Conservation (phyloP, 2,113 vertebrate species). For the Pseudonaja textilis region DNA sequence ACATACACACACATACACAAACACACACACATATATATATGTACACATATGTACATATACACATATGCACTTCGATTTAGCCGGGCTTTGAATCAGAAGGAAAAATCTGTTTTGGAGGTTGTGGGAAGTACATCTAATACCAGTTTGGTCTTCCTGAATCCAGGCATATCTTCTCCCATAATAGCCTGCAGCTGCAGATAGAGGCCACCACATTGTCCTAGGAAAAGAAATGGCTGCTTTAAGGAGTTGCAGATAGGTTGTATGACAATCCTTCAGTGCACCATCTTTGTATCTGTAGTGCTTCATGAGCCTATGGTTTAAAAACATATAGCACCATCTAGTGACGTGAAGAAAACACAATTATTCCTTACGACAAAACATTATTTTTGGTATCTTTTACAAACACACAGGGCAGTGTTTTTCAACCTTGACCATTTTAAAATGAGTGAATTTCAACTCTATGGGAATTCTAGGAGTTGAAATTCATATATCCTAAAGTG, state of each 20-base stretch:
- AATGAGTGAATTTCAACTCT: neutral
- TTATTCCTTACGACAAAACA: neutral
- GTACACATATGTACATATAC: too few relatives aligned
- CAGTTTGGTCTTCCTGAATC: neutral
- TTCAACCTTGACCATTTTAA: neutral
- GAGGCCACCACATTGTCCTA: neutral
- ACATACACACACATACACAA: too few relatives aligned
- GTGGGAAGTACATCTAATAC: neutral
- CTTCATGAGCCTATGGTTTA: neutral
- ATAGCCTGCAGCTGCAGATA: neutral
- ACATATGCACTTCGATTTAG: neutral
- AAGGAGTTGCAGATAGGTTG: neutral
- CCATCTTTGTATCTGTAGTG: neutral
- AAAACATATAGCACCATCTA: neutral
- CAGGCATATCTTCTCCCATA: neutral
- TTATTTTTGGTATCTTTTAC: neutral
- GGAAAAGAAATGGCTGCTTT: neutral
- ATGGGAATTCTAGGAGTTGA: neutral
- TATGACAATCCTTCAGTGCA: neutral
- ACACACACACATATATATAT: too few relatives aligned
- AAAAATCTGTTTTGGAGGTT: neutral
- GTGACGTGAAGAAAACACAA: neutral
- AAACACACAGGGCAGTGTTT: neutral
- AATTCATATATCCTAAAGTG: neutral
- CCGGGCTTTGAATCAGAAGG: neutral